Evolutionary conservation across 1,140 invertebrate species (phyloP), one percentile per base, ranked within the genome.

Genomic region (Tigriopus japonicus): DNA sequence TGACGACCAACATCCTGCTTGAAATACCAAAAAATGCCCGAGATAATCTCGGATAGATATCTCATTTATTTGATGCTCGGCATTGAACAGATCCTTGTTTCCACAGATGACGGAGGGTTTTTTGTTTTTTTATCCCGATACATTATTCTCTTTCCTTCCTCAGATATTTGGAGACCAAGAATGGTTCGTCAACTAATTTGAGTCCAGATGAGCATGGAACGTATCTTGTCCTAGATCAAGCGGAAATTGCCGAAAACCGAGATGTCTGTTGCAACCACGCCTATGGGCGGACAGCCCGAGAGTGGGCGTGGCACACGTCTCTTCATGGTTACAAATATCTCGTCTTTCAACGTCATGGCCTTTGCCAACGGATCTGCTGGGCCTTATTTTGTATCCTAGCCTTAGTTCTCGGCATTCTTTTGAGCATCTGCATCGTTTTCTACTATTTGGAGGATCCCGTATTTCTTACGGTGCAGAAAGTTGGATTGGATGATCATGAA

Each of bases 241-340:
- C 35, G n/a, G 55, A 58, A 6, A 58, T 58, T 6, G 28, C 40
- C 15, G 55, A 40, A 9, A 58, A 58, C n/a, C 13, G 24, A 9
- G 55, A 58, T 41, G 21, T 5, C 14, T 58, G 55, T n/a, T 58
- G 55, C 17, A 58, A 58, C 23, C 24, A 58, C 41, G 35, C 55
- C 14, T 58, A 41, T 58, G 55, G 55, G 17, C 13, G 55, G 40
- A 58, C 55, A 17, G 55, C 55, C 3, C 13, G 55, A 6, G 24
- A 58, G 42, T 58, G 14, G 17, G n/a, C 41, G 15, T 58, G 55
- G 55, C 55, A 58, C 23, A 58, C 55, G 17, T 13, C 14, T 15
- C 24, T 58, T 14, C 55, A 58, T 58, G 55, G 55, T 41, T 42
- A 41, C 23, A 58, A 58, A 42, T 58, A 58, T 41, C 21, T 58